phyloP scores from a whole-genome alignment of 2,797 vertebrate genomes.

The Pelochelys cantorii region DNA sequence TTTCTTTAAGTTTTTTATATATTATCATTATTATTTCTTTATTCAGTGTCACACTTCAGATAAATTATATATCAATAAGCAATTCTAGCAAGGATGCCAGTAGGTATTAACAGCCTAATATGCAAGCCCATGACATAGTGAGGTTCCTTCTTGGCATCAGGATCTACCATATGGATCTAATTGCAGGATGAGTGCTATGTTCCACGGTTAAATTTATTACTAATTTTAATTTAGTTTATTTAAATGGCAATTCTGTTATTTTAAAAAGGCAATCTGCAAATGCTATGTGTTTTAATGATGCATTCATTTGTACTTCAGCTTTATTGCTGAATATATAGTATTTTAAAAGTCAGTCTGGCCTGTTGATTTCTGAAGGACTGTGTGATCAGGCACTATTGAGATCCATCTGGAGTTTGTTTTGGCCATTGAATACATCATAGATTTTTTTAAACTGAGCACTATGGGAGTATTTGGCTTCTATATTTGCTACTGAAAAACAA shows the following conservation, averaged over 20 bases:
- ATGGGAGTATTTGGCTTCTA: neutral
- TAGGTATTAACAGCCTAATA: neutral
- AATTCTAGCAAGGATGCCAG: neutral
- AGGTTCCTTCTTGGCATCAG: neutral
- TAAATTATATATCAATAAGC: neutral
- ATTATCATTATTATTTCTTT: neutral
- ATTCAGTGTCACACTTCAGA: neutral
- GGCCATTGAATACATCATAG: neutral
- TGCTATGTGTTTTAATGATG: neutral
- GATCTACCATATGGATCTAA: neutral
- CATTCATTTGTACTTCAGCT: neutral
- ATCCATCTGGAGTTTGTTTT: neutral
- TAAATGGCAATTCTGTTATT: neutral
- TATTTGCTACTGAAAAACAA: slow-evolving; percentile 4
- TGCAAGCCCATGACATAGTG: neutral
- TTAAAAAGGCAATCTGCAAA: neutral
- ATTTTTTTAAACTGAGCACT: neutral
- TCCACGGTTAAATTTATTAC: neutral
- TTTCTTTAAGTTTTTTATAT: neutral
- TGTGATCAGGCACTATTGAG: neutral
- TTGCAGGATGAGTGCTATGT: neutral
- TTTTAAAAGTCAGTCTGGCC: neutral
- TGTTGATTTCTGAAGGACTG: neutral
- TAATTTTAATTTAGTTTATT: neutral
- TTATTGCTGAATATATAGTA: neutral